These are phyloP conservation scores for Drosophila mimica DNA, from an alignment of 2,888 invertebrate species.

Conservation along the genomic window DNA sequence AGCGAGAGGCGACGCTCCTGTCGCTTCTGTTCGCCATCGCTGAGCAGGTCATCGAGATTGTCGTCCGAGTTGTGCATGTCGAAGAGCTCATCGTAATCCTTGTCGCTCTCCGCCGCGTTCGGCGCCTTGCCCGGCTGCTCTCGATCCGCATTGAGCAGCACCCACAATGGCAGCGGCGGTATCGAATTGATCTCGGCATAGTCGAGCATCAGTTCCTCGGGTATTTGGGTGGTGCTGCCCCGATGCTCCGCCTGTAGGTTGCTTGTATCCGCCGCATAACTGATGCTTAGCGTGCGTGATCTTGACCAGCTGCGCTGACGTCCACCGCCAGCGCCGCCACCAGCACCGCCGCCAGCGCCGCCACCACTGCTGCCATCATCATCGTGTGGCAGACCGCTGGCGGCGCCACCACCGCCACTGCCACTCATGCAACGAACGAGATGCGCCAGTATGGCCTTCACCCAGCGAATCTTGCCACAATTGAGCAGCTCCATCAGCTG, in stretches of 20 bases:
- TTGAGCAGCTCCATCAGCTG: conserved; percentile 99
- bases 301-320: conserved; percentile 93
- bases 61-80: conserved; percentile 93
- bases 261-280: conserved; percentile 91
- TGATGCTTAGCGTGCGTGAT: conserved; percentile 94
- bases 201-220: conserved; percentile 95
- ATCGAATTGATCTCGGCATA: conserved; percentile 99
- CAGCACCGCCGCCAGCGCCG: conserved; percentile 16
- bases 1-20: conserved; percentile 88
- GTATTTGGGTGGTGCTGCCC: conserved; percentile 92
- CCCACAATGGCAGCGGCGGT: conserved; percentile 98
- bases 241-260: conserved; percentile 91
- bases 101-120: conserved; percentile 67
- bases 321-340: conserved; percentile 22
- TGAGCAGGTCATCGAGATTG: conserved; percentile 91
- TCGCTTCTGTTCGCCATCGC: conserved; percentile 89
- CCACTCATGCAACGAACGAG: conserved; percentile 93
- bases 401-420: conserved; percentile 87
- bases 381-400: conserved; percentile 82
- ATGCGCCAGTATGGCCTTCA: conserved; percentile 98
- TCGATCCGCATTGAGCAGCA: conserved; percentile 96
- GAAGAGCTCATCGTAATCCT: conserved; percentile 96
- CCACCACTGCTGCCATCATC: conserved; percentile 59
- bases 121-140: conserved; percentile 87
- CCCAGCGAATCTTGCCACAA: conserved; percentile 98